Evolutionary conservation across 2,888 invertebrate species (phyloP), one percentile per base, ranked within the genome.

Genomic region (Euplagia quadripunctaria): DNA sequence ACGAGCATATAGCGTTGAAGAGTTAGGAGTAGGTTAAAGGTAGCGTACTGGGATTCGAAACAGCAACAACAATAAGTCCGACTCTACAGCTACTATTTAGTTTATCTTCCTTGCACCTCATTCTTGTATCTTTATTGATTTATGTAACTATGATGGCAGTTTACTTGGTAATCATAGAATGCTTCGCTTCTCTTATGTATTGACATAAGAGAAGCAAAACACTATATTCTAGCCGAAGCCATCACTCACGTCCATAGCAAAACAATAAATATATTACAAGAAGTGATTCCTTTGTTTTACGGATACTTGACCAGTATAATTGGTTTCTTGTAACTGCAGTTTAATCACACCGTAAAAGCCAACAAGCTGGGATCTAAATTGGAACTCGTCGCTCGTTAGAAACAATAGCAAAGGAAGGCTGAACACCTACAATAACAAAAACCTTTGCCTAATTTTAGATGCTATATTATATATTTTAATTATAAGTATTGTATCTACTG

Each of bases 311-410:
- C 4, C 63, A 16, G 67, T 72, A 68, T 72, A 71, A 71, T 72
- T 72, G 51, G 42, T 8, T 64, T 51, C 51, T 51, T 70, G 69
- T 73, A 52, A 70, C 64, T 51, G 31, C 31, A 68, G 16, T 70
- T 66, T 73, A 66, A 73, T 66, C 17, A 58, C 69, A 58, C 43
- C 51, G 61, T 70, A 43, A 66, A 65, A 63, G 42, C 66, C 42
- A 73, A 73, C 70, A 70, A 73, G 49, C 68, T 58, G 14, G 31
- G 49, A 70, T 31, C 46, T 61, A 63, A 66, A 66, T 66, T 71
- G 20, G 64, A 64, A 70, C 65, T 69, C 16, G 61, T 42, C 6
- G 42, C 51, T 63, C 67, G 72, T 71, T 71, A 41, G 31, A 41
- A 49, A 66, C 58, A 46, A 66, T 67, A 55, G 31, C 65, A 17